Conservation (phyloP, 2,888 invertebrate genomes). For the Phalera bucephala region DNA sequence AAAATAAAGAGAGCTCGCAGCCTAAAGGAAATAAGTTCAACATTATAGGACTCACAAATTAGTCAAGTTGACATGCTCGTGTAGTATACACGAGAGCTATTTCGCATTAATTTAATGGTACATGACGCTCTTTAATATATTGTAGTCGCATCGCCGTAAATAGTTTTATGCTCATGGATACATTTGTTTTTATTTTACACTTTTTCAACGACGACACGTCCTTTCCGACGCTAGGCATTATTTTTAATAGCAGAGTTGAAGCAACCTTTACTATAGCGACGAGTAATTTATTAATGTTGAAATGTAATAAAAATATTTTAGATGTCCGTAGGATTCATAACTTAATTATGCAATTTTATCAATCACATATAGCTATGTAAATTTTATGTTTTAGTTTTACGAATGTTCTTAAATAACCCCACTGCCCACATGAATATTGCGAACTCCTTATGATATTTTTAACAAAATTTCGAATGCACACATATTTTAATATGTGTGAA, state of each 20-base stretch:
- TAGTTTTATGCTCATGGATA: slow-evolving; percentile 32
- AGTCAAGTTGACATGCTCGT: slow-evolving; percentile 33
- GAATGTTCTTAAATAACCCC: no score
- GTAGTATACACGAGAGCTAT: slow-evolving; percentile 28
- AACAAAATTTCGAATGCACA: no score
- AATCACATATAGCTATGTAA: no score
- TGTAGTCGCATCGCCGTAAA: slow-evolving; percentile 35
- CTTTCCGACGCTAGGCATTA: slow-evolving; percentile 20
- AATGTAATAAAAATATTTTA: no score
- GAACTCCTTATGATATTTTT: no score
- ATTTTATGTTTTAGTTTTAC: no score
- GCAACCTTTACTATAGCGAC: slow-evolving; percentile 11
- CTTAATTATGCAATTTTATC: no score
- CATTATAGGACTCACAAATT: slow-evolving; percentile 52
- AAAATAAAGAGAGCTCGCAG: slow-evolving; percentile 23
- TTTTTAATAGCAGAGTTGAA: slow-evolving; percentile 24
- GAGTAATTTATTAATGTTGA: slow-evolving; percentile 7
- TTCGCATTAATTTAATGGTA: slow-evolving; percentile 46
- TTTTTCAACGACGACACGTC: slow-evolving; percentile 19
- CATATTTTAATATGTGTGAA: no score
- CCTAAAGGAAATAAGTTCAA: slow-evolving; percentile 37
- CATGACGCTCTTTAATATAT: slow-evolving; percentile 42
- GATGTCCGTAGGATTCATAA: no score
- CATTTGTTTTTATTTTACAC: slow-evolving; percentile 24
- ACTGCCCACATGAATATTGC: no score